A percentile compares a stretch with the other conserved stretches of the same genome.
Evolutionary conservation across 2,797 vertebrate species (phyloP).

Genomic region (Chiloscyllium punctatum): DNA sequence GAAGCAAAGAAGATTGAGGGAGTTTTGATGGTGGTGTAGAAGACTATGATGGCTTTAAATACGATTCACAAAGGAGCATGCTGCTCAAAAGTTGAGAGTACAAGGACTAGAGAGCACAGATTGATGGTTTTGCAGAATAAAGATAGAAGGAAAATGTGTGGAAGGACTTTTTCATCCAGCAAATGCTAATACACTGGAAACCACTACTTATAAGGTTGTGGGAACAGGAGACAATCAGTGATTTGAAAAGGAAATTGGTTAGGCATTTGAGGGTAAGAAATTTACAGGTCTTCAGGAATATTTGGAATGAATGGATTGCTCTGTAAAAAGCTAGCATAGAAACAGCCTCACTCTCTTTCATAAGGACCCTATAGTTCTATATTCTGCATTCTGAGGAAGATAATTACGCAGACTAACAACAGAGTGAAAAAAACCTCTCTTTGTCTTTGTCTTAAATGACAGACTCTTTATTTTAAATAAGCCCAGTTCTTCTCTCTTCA

Average conservation of each 20-base stretch:
- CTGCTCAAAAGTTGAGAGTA: not conserved
- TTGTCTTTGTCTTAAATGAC: no score
- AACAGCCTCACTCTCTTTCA: not conserved
- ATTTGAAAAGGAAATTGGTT: not conserved
- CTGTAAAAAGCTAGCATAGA: not conserved
- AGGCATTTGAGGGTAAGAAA: not conserved
- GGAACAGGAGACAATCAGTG: not conserved
- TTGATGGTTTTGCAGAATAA: not conserved
- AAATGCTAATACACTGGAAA: not conserved
- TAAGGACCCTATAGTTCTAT: no score
- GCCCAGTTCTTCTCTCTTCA: no score
- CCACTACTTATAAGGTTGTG: not conserved
- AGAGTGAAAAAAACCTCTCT: no score
- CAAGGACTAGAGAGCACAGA: not conserved
- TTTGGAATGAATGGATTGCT: not conserved
- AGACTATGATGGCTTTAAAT: not conserved
- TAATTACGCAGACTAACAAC: no score
- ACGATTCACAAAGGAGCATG: not conserved
- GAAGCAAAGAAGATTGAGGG: not conserved
- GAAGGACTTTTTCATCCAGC: not conserved
- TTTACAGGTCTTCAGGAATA: not conserved
- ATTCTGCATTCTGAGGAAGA: no score
- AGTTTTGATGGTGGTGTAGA: not conserved
- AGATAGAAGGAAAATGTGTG: not conserved
- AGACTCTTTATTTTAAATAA: no score